These are phyloP conservation scores for Spilosoma lubricipeda DNA, from an alignment of 2,888 invertebrate genomes.

Conservation along the genomic window DNA sequence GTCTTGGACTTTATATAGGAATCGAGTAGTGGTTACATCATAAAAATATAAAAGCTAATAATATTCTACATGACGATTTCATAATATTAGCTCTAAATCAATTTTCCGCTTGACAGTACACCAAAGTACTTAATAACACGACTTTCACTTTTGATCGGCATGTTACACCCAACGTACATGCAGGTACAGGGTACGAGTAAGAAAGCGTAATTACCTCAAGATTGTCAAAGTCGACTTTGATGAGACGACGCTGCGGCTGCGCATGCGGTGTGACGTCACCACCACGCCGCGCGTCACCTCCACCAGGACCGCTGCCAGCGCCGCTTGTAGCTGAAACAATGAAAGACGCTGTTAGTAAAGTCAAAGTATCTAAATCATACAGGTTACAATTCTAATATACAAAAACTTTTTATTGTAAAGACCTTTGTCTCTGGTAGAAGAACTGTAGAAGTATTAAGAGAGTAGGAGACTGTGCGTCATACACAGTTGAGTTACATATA, in stretches of 20 bases:
- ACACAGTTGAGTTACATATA: too few relatives aligned
- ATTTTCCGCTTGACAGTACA: constrained; percentile 21
- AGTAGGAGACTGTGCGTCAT: too few relatives aligned
- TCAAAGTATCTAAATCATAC: neutral
- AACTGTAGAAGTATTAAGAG: too few relatives aligned
- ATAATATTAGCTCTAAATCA: constrained; percentile 4
- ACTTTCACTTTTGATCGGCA: constrained; percentile 25
- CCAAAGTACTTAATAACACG: constrained; percentile 1
- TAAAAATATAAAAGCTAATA: neutral
- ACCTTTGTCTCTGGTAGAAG: too few relatives aligned
- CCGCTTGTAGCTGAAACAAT: constrained; percentile 78
- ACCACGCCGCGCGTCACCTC: constrained; percentile 86
- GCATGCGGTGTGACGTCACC: constrained; percentile 84
- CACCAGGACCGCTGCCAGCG: constrained; percentile 73
- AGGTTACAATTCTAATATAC: neutral
- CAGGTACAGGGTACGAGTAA: constrained; percentile 7
- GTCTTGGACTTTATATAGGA: neutral
- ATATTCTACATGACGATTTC: neutral
- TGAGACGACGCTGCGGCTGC: constrained; percentile 88
- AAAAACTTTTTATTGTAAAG: neutral
- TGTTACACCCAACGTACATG: constrained; percentile 12
- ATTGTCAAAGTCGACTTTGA: constrained; percentile 94
- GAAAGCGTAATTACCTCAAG: constrained; percentile 85
- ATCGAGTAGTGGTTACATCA: neutral
- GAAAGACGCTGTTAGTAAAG: constrained; percentile 18